Evolutionary conservation across 2,888 invertebrate genomes (phyloP).

Genomic region (Drosophila falleni): DNA sequence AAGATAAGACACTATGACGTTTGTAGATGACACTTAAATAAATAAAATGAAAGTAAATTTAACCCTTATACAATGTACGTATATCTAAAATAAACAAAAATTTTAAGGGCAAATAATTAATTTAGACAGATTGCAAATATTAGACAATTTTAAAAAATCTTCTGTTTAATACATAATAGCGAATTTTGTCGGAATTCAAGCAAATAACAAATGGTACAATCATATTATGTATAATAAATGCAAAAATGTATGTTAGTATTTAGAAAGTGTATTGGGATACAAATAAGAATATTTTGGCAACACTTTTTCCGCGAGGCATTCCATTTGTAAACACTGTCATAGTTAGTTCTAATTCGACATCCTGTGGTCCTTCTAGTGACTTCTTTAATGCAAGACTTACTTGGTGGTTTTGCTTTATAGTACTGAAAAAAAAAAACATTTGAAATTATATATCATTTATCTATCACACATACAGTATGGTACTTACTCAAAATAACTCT

Average conservation of each 20-base stretch:
- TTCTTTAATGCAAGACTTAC: constrained; percentile 91
- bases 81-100: no score
- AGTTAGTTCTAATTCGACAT: constrained; percentile 93
- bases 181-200: not conserved
- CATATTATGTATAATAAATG: constrained; percentile 3
- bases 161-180: not conserved
- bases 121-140: not conserved
- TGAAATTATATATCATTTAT: not conserved
- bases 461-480: no score
- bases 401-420: constrained; percentile 88
- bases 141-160: not conserved
- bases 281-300: constrained; percentile 93
- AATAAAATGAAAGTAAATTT: no score
- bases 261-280: constrained; percentile 93
- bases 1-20: not conserved
- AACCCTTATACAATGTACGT: no score
- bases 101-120: no score
- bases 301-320: constrained; percentile 91
- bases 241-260: not conserved
- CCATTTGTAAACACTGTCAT: constrained; percentile 93
- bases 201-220: not conserved
- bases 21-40: not conserved
- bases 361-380: constrained; percentile 94
- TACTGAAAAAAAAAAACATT: constrained; percentile 82
- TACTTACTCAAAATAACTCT: constrained; percentile 87